Percentiles rank a stretch among this genome's conserved stretches.
These are phyloP conservation scores for Eupithecia subumbrata DNA, from an alignment of 2,888 invertebrate species.

Conservation along the genomic window DNA sequence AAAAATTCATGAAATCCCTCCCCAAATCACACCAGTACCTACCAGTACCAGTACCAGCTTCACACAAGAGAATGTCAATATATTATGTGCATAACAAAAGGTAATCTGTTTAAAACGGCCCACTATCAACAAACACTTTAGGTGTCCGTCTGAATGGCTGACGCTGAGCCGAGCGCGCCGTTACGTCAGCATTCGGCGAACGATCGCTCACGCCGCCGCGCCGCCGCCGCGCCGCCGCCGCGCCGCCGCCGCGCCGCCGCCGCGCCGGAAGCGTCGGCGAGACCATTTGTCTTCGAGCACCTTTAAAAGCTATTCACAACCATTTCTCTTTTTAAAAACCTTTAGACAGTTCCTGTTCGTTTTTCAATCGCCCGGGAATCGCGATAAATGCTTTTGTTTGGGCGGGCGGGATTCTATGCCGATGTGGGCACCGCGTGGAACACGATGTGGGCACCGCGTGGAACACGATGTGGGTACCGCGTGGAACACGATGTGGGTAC, in stretches of 20 bases:
- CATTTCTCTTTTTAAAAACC: slow-evolving; percentile 84
- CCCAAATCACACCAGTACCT: background rate
- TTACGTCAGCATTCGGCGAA: slow-evolving; percentile 32
- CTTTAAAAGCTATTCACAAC: slow-evolving; percentile 82
- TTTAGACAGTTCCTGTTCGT: slow-evolving; percentile 81
- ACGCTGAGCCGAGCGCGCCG: slow-evolving; percentile 13
- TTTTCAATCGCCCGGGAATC: slow-evolving; percentile 81
- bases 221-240: too few species aligned
- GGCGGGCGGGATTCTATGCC: slow-evolving; percentile 50
- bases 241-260: too few species aligned
- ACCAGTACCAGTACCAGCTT: accelerated
- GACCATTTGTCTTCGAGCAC: slow-evolving; percentile 79
- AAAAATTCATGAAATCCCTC: background rate
- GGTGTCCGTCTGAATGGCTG: background rate
- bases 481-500: too few species aligned
- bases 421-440: slow-evolving; percentile 39
- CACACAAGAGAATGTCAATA: background rate
- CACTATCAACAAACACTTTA: background rate
- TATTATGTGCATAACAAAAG: background rate
- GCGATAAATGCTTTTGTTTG: slow-evolving; percentile 80
- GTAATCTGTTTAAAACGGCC: background rate
- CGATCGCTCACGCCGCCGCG: slow-evolving; percentile 67
- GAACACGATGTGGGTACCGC: too few species aligned
- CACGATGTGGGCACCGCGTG: background rate
- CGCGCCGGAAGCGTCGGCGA: slow-evolving; percentile 55